Conservation (phyloP, 1,140 invertebrate genomes). For the Drosophila nebulosa region DNA sequence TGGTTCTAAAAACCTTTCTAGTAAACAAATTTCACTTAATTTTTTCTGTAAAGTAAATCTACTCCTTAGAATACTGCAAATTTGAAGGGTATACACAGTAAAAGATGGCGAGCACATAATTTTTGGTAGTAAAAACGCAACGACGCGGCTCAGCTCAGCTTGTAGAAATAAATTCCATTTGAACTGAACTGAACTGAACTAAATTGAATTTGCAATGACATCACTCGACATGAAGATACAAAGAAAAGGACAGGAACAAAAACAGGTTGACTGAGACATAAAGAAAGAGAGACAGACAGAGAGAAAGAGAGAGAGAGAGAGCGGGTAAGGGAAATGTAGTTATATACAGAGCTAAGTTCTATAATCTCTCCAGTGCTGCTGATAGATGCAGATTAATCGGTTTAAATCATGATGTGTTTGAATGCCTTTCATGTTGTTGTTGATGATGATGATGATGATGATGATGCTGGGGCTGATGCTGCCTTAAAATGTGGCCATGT, state of each 20-base stretch:
- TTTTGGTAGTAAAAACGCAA: slow-evolving; percentile 60
- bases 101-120: background rate
- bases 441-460: background rate
- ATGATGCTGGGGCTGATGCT: background rate
- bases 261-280: background rate
- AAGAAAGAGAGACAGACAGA: background rate
- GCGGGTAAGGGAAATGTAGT: background rate
- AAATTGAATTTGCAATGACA: slow-evolving; percentile 70
- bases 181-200: slow-evolving; percentile 45
- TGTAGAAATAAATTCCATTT: slow-evolving; percentile 53
- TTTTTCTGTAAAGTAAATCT: background rate
- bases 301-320: background rate
- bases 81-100: background rate
- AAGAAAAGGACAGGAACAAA: slow-evolving; percentile 9
- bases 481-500: slow-evolving; percentile 17
- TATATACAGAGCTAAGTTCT: background rate
- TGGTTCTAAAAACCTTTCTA: too few species aligned
- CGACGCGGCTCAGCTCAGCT: background rate
- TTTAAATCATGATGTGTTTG: slow-evolving; percentile 31
- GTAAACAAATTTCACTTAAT: too few species aligned
- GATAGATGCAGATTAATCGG: slow-evolving; percentile 48
- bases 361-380: background rate
- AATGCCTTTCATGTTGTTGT: slow-evolving; percentile 33
- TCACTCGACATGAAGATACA: slow-evolving; percentile 38
- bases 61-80: background rate